phyloP scores from a whole-genome alignment of 2,113 vertebrate species.

The Pipra filicauda region DNA sequence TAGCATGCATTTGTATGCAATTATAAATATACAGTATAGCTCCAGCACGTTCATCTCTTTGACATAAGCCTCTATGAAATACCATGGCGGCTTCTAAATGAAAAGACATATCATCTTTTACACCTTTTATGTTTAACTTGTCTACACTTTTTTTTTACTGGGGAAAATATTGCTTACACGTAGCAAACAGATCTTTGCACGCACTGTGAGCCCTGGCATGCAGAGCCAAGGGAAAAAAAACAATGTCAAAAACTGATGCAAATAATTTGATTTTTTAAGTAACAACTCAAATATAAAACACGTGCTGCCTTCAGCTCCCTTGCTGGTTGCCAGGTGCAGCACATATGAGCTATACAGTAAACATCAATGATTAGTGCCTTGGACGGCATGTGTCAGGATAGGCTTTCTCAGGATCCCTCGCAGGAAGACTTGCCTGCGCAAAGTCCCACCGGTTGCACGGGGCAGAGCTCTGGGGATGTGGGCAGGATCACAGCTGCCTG shows the following conservation, averaged over 20 bases:
- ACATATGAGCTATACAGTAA: slow-evolving; percentile 62
- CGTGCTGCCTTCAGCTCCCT: slow-evolving; percentile 65
- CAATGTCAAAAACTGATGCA: slow-evolving; percentile 67
- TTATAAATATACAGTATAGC: slow-evolving; percentile 39
- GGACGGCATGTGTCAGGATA: slow-evolving; percentile 57
- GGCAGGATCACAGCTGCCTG: neutral
- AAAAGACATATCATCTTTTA: slow-evolving; percentile 58
- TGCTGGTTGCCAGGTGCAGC: slow-evolving; percentile 61
- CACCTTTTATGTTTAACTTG: slow-evolving; percentile 66
- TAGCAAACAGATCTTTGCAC: slow-evolving; percentile 64
- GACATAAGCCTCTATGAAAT: slow-evolving; percentile 54
- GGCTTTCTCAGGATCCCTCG: slow-evolving; percentile 3
- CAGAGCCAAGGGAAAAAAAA: slow-evolving; percentile 62
- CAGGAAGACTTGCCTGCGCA: neutral
- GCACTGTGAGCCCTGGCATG: slow-evolving; percentile 59
- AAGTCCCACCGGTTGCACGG: neutral
- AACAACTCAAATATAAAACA: slow-evolving; percentile 66
- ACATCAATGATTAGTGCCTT: slow-evolving; percentile 64
- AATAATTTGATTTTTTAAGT: slow-evolving; percentile 67
- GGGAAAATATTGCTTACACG: slow-evolving; percentile 59
- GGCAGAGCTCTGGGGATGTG: neutral
- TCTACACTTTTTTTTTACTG: slow-evolving; percentile 51
- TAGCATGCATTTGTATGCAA: slow-evolving; percentile 59
- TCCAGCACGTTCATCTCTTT: slow-evolving; percentile 59
- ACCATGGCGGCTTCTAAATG: neutral